Evolutionary conservation across 2,113 vertebrate genomes (phyloP), one percentile per base, ranked within the genome.

Genomic region (Pluvianellus socialis): DNA sequence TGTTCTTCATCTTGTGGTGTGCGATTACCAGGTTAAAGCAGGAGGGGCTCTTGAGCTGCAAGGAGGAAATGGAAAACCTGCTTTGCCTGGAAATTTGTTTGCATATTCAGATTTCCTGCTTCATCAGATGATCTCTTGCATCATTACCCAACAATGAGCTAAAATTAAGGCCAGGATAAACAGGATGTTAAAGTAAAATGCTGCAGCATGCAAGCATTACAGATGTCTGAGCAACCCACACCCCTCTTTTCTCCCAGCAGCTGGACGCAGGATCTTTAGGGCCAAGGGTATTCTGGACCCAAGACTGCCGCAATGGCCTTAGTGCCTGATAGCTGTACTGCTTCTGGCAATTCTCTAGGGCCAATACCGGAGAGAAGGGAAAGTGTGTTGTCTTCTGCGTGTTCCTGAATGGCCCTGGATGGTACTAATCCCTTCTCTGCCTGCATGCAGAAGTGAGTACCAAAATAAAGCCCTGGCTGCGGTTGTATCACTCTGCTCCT

Each of bases 91-190:
- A 92, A 89, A 67, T 74, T 45, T 79, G 33, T 56, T 84, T 63
- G 47, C 30, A 5, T 16, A 35, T 87, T 87, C 30, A 40, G 70
- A 55, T 73, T 84, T 95, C 52, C 55, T 89, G 38, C 47, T 95
- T 87, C 84, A 75, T 87, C 91, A 81, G 47, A 81, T 74, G 72
- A 63, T 95, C 52, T 93, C 73, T 91, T 87, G 73, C 80, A 79
- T 88, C 77, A 89, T 92, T 93, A 70, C n/a, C 26, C 59, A 93
- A 71, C 17, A 94, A 63, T 47, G 63, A 91, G 50, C n/a, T 86
- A 67, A 94, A 88, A 81, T 74, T 35, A 63, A 90, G 79, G 68
- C 88, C 83, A 94, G 62, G 21, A 81, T 95, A 95, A 96, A 94
- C 81, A 96, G 79, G 72, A 94, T 83, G 63, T 86, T 80, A 62